Evolutionary conservation across 2,113 vertebrate genomes (phyloP).

Genomic region (Platanista minor): DNA sequence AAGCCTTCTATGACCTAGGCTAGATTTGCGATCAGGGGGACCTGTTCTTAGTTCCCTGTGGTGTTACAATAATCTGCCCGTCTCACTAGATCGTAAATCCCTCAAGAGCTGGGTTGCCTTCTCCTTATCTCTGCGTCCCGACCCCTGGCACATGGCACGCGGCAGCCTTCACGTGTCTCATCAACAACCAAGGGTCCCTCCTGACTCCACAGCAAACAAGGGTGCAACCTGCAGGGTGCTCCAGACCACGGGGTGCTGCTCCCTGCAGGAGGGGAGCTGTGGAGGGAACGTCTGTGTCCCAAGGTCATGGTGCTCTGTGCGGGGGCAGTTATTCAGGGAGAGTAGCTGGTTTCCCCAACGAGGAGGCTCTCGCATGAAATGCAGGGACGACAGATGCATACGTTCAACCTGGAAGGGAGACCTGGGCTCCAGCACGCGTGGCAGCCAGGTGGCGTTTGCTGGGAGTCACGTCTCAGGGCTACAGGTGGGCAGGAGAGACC

Average conservation of each 20-base stretch:
- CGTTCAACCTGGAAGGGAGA: not conserved
- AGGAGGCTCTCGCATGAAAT: not conserved
- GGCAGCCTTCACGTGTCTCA: rapidly evolving
- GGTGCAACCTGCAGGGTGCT: not conserved
- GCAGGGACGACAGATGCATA: not conserved
- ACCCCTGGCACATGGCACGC: rapidly evolving
- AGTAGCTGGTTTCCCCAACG: not conserved
- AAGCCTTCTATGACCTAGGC: not conserved
- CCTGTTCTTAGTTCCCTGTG: not conserved
- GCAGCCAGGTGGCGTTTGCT: no score
- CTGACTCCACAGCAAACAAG: not conserved
- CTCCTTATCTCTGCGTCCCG: not conserved
- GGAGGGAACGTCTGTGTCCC: not conserved
- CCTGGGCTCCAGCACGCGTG: not conserved
- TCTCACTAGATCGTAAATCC: not conserved
- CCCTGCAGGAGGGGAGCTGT: rapidly evolving
- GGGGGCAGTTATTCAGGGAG: not conserved
- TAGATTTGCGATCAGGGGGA: not conserved
- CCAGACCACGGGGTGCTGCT: no score
- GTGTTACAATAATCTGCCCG: not conserved
- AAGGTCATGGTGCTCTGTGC: not conserved
- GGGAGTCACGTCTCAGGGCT: not conserved
- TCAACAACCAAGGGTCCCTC: not conserved
- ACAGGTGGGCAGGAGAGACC: not conserved
- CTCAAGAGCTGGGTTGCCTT: not conserved